Evolutionary conservation across 2,797 vertebrate species (phyloP), one percentile per base, ranked within the genome.

Genomic region (Agapornis canus): DNA sequence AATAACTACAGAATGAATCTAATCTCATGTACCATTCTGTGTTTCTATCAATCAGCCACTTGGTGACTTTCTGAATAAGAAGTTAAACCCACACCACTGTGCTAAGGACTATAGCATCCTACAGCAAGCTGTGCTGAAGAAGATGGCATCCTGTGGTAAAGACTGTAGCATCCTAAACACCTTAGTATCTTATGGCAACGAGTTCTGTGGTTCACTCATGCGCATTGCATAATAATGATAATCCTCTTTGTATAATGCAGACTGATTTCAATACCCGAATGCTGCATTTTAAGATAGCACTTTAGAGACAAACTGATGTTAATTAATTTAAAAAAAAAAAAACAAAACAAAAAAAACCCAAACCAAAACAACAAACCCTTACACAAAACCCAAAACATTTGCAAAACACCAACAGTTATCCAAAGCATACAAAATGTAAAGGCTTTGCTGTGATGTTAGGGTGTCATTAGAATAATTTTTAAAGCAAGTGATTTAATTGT

Each of bases 401-500:
- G 47, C 69, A 66, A 82, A 91, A 25, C 61, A 66, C 61, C 76
- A 71, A 70, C 39, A 63, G 42, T 92, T 91, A 87, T 57, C 45
- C 18, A 14, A 31, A 39, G 52, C 60, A n/a, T 29, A 56, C 39
- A 59, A 81, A 90, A 86, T 72, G 52, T 42, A 83, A 95, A 54
- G 77, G 52, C 75, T 94, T 94, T 82, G 42, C 61, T 43, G 22
- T 35, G 61, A 49, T 65, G 72, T 85, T 86, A 89, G 70, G 13
- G 8, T 59, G 47, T 65, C 64, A 43, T 92, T 77, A 75, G 47
- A 40, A 65, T 92, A 78, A 87, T 89, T 96, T 93, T 39, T 61
- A 88, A 95, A 69, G 63, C 78, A 76, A 68, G 66, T 37, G 35
- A 61, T 91, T 86, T 76, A 92, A 85, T 84, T 72, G 81, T 90